phyloP scores from a whole-genome alignment of 2,888 invertebrate species.

The Trilocha varians region DNA sequence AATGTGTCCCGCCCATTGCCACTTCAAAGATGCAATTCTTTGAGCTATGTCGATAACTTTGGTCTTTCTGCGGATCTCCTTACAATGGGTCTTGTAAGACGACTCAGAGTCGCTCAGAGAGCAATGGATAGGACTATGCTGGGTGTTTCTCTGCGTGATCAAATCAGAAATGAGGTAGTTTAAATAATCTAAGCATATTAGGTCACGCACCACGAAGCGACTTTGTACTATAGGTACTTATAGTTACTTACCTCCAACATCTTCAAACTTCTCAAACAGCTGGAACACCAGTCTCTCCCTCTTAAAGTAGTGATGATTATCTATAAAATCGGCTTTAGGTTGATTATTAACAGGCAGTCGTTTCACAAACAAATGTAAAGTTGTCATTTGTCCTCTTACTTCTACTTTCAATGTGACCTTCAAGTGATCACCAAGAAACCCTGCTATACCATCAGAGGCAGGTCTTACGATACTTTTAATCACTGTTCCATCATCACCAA shows the following conservation, averaged over 20 bases:
- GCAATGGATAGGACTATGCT: too few relatives aligned
- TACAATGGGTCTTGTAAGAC: too few relatives aligned
- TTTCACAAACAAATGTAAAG: conserved; percentile 45
- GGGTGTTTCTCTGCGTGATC: too few relatives aligned
- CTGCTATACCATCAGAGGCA: conserved; percentile 38
- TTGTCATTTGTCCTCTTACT: conserved; percentile 13
- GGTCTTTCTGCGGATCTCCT: too few relatives aligned
- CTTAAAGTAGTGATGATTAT: conserved; percentile 29
- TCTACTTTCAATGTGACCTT: conserved; percentile 27
- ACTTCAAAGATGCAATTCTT: too few relatives aligned
- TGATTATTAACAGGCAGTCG: conserved; percentile 35
- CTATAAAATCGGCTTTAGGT: conserved; percentile 45
- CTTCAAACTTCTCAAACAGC: conserved; percentile 35
- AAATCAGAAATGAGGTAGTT: too few relatives aligned
- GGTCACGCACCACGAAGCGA: too few relatives aligned
- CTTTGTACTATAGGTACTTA: not conserved
- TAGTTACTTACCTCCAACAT: conserved; percentile 1
- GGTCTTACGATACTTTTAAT: conserved; percentile 24
- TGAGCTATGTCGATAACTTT: too few relatives aligned
- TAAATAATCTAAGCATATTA: too few relatives aligned
- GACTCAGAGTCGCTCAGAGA: too few relatives aligned
- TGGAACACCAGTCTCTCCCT: conserved; percentile 43
- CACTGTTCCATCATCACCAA: conserved; percentile 15
- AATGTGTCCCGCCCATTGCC: too few relatives aligned
- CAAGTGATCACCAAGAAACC: conserved; percentile 52